Conservation (phyloP, 2,113 vertebrate species). For the Microcebus lehilahytsara region DNA sequence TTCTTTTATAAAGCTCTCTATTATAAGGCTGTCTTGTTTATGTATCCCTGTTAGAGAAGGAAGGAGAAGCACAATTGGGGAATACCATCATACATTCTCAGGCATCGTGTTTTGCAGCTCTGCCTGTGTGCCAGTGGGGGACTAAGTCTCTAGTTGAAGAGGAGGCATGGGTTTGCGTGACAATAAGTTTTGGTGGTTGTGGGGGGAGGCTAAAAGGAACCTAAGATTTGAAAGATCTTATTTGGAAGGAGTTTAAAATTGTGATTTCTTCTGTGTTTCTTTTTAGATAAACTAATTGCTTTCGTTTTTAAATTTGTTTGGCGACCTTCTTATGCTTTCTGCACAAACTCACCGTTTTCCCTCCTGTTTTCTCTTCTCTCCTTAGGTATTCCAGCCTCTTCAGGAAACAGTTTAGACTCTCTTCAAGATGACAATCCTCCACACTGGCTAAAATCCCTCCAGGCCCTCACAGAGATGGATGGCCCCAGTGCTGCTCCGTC, state of each 20-base stretch:
- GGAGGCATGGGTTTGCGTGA: slow-evolving; percentile 19
- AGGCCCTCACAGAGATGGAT: slow-evolving; percentile 99
- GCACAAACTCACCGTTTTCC: slow-evolving; percentile 74
- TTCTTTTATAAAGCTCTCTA: slow-evolving; percentile 88
- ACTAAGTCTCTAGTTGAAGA: slow-evolving; percentile 4
- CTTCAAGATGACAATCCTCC: slow-evolving; percentile 99
- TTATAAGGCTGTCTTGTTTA: slow-evolving; percentile 85
- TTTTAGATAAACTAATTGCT: slow-evolving; percentile 70
- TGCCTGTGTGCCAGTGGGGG: slow-evolving; percentile 16
- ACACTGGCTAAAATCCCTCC: slow-evolving; percentile 99
- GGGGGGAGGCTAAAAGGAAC: not conserved
- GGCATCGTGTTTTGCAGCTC: not conserved
- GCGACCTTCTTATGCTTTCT: slow-evolving; percentile 56
- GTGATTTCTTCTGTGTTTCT: slow-evolving; percentile 56
- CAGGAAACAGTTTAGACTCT: slow-evolving; percentile 97
- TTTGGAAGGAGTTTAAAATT: slow-evolving; percentile 33
- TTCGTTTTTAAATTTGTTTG: slow-evolving; percentile 67
- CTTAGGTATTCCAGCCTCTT: slow-evolving; percentile 94
- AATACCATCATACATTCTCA: not conserved
- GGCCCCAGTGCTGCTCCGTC: slow-evolving; percentile 90
- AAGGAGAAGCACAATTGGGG: slow-evolving; percentile 68
- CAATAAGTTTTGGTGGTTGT: not conserved
- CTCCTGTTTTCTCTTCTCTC: slow-evolving; percentile 73
- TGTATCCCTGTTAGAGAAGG: slow-evolving; percentile 73
- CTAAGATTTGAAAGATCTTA: not conserved